Base-by-base conservation (phyloP, 2,797 vertebrate species). In the Pantherophis alleghaniensis region DNA sequence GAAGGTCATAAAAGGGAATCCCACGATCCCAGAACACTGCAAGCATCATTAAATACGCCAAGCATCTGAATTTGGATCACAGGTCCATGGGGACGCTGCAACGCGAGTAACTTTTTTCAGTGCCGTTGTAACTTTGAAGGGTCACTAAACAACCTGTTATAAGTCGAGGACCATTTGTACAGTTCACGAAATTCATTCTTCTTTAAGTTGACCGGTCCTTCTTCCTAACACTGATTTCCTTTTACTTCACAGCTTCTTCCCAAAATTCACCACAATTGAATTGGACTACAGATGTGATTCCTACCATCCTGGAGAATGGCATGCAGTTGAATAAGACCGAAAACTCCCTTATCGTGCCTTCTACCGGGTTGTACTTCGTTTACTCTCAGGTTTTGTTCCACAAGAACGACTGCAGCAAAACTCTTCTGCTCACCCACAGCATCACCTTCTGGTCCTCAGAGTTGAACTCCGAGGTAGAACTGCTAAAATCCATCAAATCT, bases 371-470 rank as follows among this genome's bases (percentile, higher is more conserved):
- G 83, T 98, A 98, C 92, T 97, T 98, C 2, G 94, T 98, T 66
- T 98, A 98, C 93, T 96, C 97, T 20, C 97, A 97, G 63, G 96
- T 97, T 90, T 93, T 97, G 57, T 98, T 96, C 93, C 95, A 96
- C 0, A 97, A 96, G 1, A 7, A 24, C 2, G 59, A 90, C 28
- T 97, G 97, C 89, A 42, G 86, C 0, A n/a, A 10, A 1, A 53
- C 93, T 0, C 37, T 95, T 90, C 95, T 95, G 86, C 95, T 98
- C 59, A 95, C 91, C 6, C 97, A 97, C 0, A 96, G 92, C 7
- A 94, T 98, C 47, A 94, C 47, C 42, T 94, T 95, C 51, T 60
- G 66, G 60, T 96, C 96, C 12, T 55, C n/a, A 1, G n/a, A 93
- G 4, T 94, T 92, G 11, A 95, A 96, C 18, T 69, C 16, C 0